Conservation (phyloP, 2,888 invertebrate species). For the Troides aeacus region DNA sequence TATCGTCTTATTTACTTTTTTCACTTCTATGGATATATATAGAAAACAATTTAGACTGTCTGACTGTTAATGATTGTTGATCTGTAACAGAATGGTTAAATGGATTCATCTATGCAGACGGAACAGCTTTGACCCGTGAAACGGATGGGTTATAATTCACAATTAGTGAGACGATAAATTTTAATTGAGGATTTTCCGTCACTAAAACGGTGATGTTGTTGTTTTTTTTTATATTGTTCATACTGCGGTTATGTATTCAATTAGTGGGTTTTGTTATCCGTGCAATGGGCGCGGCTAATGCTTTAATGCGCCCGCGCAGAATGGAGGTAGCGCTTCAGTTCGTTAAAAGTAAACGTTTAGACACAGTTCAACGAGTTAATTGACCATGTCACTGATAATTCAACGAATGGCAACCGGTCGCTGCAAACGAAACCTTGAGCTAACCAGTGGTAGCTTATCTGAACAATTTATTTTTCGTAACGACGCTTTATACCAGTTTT, state of each 20-base stretch:
- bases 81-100: slow-evolving; percentile 28
- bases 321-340: slow-evolving; percentile 23
- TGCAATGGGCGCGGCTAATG: slow-evolving; percentile 10
- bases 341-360: slow-evolving; percentile 26
- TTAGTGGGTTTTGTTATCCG: slow-evolving; percentile 12
- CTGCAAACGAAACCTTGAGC: slow-evolving; percentile 4
- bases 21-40: slow-evolving; percentile 45
- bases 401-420: slow-evolving; percentile 12
- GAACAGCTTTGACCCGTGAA: neutral
- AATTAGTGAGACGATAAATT: slow-evolving; percentile 21
- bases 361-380: slow-evolving; percentile 19
- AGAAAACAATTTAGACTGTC: slow-evolving; percentile 38
- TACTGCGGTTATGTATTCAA: slow-evolving; percentile 16
- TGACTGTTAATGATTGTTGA: slow-evolving; percentile 9
- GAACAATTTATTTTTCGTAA: neutral
- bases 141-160: slow-evolving; percentile 9
- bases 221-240: slow-evolving; percentile 19
- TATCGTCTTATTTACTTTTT: slow-evolving; percentile 39
- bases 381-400: slow-evolving; percentile 11
- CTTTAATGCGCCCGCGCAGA: slow-evolving; percentile 7
- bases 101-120: slow-evolving; percentile 3
- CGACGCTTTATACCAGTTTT: neutral
- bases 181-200: slow-evolving; percentile 18
- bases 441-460: neutral
- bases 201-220: slow-evolving; percentile 15